These are phyloP conservation scores for Chionis minor DNA, from an alignment of 2,113 vertebrate genomes.

Conservation along the genomic window DNA sequence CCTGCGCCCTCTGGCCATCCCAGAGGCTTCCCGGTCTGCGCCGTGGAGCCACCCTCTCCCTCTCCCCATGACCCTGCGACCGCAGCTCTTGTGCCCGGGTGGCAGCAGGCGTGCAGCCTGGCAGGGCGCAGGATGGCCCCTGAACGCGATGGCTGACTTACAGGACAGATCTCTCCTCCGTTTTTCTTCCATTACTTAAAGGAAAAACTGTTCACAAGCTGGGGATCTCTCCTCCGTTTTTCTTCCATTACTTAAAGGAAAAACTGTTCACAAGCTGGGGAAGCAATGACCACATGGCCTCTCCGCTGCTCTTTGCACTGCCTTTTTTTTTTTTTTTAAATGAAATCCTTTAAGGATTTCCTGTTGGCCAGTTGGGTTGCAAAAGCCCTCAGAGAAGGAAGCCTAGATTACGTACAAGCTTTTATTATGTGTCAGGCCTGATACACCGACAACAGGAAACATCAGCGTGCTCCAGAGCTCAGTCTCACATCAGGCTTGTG, in stretches of 20 bases:
- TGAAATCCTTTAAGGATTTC: background rate
- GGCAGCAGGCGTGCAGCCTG: accelerated
- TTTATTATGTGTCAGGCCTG: background rate
- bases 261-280: background rate
- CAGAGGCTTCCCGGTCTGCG: no score
- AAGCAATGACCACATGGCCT: background rate
- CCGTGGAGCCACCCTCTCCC: background rate
- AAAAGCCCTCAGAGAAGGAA: background rate
- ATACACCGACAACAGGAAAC: background rate
- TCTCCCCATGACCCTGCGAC: background rate
- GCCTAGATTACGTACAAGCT: background rate
- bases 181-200: background rate
- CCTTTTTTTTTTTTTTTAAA: background rate
- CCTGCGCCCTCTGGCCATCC: background rate
- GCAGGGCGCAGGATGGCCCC: accelerated
- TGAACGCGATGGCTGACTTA: accelerated
- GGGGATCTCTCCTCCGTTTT: background rate
- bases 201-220: background rate
- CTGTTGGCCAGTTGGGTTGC: background rate
- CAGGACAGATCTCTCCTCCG: accelerated
- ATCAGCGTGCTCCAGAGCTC: no score
- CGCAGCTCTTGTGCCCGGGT: accelerated
- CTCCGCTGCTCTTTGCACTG: background rate
- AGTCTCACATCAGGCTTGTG: background rate
- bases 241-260: background rate